Evolutionary conservation across 2,113 vertebrate genomes (phyloP), one percentile per base, ranked within the genome.

Genomic region (Plestiodon gilberti): DNA sequence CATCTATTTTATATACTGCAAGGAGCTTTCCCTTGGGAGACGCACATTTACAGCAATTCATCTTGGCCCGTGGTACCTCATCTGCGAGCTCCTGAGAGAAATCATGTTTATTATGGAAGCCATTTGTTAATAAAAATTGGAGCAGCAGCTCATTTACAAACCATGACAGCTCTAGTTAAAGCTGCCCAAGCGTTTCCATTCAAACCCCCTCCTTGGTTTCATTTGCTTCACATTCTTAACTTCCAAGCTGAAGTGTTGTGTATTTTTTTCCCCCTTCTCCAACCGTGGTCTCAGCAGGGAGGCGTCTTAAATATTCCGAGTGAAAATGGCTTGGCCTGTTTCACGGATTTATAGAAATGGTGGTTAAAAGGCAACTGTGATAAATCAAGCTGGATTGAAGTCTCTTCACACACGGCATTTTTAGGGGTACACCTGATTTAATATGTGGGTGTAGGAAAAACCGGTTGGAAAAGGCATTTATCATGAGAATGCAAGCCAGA

Each of bases 101-200:
- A 82, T 89, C 73, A 22, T 77, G 78, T 90, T 89, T 91, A 81
- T 92, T 90, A 90, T 86, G 84, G 85, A 93, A 93, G 43, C 84
- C 52, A 78, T 88, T 95, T 91, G 85, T 93, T 93, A 90, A 86
- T 90, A 93, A 89, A 94, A 91, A 85, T 87, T 2, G 30, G 88
- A 94, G 78, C 81, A 78, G 80, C 77, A 74, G 91, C 81, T 92
- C 82, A 91, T 87, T 93, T 84, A 77, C 86, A 92, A 92, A 82
- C 78, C 77, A 69, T 61, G 61, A 85, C 78, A 85, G 79, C 70
- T 59, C 1, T 55, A 78, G 82, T 83, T 87, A 55, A 88, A 90
- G 55, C 57, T 14, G 33, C 59, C 59, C 30, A 40, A 89, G 85
- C 0, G 9, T 74, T 89, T 86, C 75, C 11, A 55, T 78, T 89